These are phyloP conservation scores for Mactra quadrangularis DNA, from an alignment of 1,140 invertebrate species.

Conservation along the genomic window DNA sequence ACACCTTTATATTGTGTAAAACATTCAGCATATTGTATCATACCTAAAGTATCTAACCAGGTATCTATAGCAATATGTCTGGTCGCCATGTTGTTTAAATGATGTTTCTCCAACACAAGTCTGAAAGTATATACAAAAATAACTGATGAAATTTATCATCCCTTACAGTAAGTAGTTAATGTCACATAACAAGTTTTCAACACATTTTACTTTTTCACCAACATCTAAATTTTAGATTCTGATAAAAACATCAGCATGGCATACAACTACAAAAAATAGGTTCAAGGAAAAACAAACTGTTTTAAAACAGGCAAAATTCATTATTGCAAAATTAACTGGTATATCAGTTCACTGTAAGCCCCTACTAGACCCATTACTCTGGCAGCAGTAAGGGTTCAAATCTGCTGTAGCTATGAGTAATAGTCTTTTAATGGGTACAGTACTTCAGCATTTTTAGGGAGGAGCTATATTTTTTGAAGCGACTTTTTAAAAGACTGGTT, in stretches of 20 bases:
- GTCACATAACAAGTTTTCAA: not conserved
- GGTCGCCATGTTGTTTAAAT: constrained; percentile 71
- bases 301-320: not conserved
- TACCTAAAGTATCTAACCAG: constrained; percentile 76
- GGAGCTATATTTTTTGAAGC: too few species aligned
- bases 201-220: not conserved
- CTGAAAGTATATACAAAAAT: constrained; percentile 61
- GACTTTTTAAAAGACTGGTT: too few species aligned
- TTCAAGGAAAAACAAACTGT: not conserved
- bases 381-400: too few species aligned
- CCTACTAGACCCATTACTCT: too few species aligned
- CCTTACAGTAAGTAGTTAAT: not conserved
- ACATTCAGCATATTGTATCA: constrained; percentile 70
- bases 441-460: too few species aligned
- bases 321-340: too few species aligned
- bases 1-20: constrained; percentile 77
- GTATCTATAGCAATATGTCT: constrained; percentile 74
- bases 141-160: not conserved
- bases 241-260: not conserved
- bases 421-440: too few species aligned
- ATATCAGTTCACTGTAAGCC: too few species aligned
- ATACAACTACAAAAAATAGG: not conserved
- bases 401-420: too few species aligned
- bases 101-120: constrained; percentile 74
- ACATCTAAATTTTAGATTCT: not conserved